Base-by-base conservation (phyloP, 2,113 vertebrate genomes). In the Cyprinus carpio region DNA sequence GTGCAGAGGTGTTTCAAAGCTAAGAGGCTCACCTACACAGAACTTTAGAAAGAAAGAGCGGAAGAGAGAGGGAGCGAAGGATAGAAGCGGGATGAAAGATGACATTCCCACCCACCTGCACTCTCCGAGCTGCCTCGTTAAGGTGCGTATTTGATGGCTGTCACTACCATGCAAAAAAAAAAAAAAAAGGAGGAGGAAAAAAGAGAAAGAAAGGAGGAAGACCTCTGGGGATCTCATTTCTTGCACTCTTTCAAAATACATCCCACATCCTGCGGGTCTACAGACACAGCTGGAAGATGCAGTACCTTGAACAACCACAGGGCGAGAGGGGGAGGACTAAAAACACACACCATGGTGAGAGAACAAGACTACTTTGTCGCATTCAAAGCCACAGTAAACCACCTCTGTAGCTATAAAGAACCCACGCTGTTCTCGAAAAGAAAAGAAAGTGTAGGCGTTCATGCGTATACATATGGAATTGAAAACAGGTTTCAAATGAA, bases 91-190 rank as follows among this genome's bases (percentile, higher is more conserved):
- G 82, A 87, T 67, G 58, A 37, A 88, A 82, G 75, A 86, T 84
- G 62, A 87, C 72, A 85, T 76, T 84, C 69, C 89, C 87, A 58
- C 85, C 87, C 88, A 88, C 89, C 86, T 75, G 74, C 54, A 51
- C 86, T 76, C 85, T 81, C 46, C 27, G 58, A 81, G 83, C 76
- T 58, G 77, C 34, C 60, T 74, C 62, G 79, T 86, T 88, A 89
- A 87, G 46, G 69, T 7, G 37, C 60, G 12, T 37, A 54, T 84
- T 84, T 87, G 88, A 88, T 82, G 87, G 37, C 78, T 87, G 69
- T 75, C 75, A 23, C 75, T 46, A 71, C 75, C 64, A 29, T 46
- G 34, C 15, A 25, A 74, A 84, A 72, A 40, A 40, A 40, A 40
- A 37, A 37, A 37, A 37, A 37, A 75, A 77, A 25, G 29, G 56